These are phyloP conservation scores for Oreortyx pictus DNA, from an alignment of 2,797 vertebrate genomes.

Conservation along the genomic window DNA sequence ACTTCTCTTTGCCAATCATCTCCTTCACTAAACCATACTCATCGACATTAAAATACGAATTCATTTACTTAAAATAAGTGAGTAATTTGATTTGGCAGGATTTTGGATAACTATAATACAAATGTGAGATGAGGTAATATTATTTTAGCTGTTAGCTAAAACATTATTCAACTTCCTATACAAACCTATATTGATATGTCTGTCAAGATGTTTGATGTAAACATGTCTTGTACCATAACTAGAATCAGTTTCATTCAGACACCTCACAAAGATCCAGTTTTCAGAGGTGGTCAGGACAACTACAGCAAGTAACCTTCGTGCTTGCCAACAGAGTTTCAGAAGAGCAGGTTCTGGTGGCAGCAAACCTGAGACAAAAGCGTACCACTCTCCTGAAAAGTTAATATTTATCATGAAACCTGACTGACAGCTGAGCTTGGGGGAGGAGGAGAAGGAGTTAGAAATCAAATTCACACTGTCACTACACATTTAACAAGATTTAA, in stretches of 20 bases:
- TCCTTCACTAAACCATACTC: background rate
- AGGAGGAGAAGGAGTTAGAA: background rate
- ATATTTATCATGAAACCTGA: background rate
- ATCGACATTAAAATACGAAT: background rate
- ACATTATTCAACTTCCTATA: background rate
- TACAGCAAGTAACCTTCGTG: fast-evolving
- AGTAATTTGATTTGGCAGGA: background rate
- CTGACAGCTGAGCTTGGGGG: background rate
- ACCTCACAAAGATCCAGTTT: background rate
- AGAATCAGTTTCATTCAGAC: background rate
- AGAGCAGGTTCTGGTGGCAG: background rate
- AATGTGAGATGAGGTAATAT: background rate
- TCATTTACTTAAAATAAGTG: conserved; percentile 20
- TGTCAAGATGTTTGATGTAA: background rate
- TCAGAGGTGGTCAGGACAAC: background rate
- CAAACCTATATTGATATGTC: background rate
- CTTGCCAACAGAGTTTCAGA: background rate
- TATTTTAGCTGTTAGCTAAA: background rate
- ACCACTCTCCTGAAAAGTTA: background rate
- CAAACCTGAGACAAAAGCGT: background rate
- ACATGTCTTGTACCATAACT: background rate
- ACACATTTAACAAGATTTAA: background rate
- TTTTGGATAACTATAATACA: background rate
- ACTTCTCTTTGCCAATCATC: background rate
- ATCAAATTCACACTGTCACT: background rate